Conservation (phyloP, 2,888 invertebrate species). For the Terebella lapidaria region DNA sequence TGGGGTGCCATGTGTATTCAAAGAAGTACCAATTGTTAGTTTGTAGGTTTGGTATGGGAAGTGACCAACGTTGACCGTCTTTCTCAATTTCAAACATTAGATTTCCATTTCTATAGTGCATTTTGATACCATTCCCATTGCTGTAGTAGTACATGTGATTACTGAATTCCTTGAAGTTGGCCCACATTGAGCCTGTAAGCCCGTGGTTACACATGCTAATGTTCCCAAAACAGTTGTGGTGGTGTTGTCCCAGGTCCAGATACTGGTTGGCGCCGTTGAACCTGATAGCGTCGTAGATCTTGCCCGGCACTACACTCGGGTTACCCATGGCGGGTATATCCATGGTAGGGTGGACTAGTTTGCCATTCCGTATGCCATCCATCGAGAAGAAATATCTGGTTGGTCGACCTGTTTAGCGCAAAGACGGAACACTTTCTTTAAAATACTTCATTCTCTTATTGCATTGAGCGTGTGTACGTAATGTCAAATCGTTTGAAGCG, state of each 20-base stretch:
- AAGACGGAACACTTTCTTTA: too few relatives aligned
- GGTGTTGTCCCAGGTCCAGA: constrained; percentile 37
- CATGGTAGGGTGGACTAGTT: constrained; percentile 27
- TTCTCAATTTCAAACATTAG: constrained; percentile 33
- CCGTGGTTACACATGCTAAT: constrained; percentile 38
- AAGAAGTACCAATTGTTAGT: constrained; percentile 40
- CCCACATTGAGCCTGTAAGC: constrained; percentile 41
- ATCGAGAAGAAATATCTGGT: not conserved
- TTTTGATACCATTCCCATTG: constrained; percentile 21
- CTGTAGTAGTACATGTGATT: constrained; percentile 37
- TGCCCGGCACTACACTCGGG: constrained; percentile 33
- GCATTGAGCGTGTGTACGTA: too few relatives aligned
- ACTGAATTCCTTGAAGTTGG: constrained; percentile 34
- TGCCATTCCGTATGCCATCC: constrained; percentile 16
- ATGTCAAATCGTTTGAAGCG: too few relatives aligned
- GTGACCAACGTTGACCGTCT: constrained; percentile 31
- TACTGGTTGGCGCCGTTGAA: constrained; percentile 42
- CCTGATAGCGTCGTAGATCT: constrained; percentile 36
- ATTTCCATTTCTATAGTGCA: constrained; percentile 36
- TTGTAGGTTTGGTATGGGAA: constrained; percentile 27
- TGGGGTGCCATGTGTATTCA: constrained; percentile 44
- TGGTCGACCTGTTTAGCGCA: not conserved
- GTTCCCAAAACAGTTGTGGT: constrained; percentile 42
- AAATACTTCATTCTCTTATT: too few relatives aligned
- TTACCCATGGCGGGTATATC: constrained; percentile 28